phyloP scores from a whole-genome alignment of 2,113 vertebrate genomes.

The Fulmarus glacialis region DNA sequence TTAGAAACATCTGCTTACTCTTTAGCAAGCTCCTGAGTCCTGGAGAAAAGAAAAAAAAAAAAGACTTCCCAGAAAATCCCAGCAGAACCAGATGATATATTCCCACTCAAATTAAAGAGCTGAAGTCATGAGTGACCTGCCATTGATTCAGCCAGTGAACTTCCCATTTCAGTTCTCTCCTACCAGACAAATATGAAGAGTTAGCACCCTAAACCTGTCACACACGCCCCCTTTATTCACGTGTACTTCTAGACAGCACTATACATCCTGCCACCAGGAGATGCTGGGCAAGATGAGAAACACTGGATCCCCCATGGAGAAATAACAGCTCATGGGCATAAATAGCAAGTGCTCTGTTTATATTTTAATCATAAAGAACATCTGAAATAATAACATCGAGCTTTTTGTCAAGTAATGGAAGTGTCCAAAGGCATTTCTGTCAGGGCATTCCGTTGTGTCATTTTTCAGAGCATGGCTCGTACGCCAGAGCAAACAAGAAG shows the following conservation, averaged over 20 bases:
- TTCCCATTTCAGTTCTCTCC: neutral
- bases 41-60: too few species aligned
- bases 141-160: neutral
- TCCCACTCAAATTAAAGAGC: neutral
- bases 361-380: too few species aligned
- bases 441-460: neutral
- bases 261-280: neutral
- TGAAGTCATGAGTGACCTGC: neutral
- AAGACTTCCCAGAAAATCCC: neutral
- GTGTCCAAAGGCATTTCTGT: too few species aligned
- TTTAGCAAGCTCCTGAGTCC: neutral
- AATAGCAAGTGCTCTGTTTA: neutral
- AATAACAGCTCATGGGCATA: neutral
- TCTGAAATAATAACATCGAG: too few species aligned
- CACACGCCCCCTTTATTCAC: neutral
- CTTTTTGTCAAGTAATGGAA: too few species aligned
- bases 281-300: neutral
- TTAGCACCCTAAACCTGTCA: neutral
- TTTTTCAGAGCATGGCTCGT: neutral
- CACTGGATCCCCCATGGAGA: neutral
- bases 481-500: neutral
- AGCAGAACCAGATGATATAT: neutral
- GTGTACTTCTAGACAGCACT: neutral
- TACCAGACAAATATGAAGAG: neutral
- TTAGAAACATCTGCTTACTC: neutral